Percentiles rank a stretch among this genome's conserved stretches.
These are phyloP conservation scores for Dunckerocampus dactyliophorus DNA, from an alignment of 2,113 vertebrate species.

Conservation along the genomic window DNA sequence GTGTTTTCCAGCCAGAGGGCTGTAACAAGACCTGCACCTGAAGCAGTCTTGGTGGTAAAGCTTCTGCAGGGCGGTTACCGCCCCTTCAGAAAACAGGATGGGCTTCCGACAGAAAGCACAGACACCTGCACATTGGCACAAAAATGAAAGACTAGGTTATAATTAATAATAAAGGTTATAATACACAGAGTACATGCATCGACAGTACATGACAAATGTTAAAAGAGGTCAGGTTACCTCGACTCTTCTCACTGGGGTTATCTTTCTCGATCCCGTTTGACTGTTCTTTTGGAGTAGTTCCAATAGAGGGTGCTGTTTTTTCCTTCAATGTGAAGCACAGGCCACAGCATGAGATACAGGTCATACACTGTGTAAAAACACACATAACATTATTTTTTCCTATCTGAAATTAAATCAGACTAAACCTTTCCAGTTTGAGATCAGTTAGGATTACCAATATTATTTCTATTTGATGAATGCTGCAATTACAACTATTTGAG, in stretches of 20 bases:
- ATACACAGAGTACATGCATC: neutral
- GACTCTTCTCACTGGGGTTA: constrained; percentile 28
- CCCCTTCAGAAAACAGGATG: constrained; percentile 64
- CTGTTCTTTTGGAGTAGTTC: constrained; percentile 30
- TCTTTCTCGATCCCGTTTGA: constrained; percentile 15
- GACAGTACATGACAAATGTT: constrained; percentile 5
- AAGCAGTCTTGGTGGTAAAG: constrained; percentile 88
- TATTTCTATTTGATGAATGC: no score
- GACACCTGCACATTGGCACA: constrained; percentile 71
- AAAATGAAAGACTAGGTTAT: constrained; percentile 18
- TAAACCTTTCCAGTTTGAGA: no score
- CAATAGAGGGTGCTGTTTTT: constrained; percentile 59
- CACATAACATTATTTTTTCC: no score
- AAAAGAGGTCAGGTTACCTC: constrained; percentile 47
- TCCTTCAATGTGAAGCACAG: constrained; percentile 34
- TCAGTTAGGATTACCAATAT: no score
- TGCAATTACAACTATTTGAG: no score
- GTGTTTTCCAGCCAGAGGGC: constrained; percentile 78
- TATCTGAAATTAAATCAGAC: no score
- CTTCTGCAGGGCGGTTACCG: constrained; percentile 82
- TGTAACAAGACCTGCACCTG: constrained; percentile 83
- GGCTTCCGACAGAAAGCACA: constrained; percentile 92
- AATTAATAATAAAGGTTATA: neutral
- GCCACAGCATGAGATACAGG: neutral
- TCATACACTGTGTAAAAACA: neutral